Evolutionary conservation across 2,113 vertebrate species (phyloP).

Genomic region (Aleadryas rufinucha): DNA sequence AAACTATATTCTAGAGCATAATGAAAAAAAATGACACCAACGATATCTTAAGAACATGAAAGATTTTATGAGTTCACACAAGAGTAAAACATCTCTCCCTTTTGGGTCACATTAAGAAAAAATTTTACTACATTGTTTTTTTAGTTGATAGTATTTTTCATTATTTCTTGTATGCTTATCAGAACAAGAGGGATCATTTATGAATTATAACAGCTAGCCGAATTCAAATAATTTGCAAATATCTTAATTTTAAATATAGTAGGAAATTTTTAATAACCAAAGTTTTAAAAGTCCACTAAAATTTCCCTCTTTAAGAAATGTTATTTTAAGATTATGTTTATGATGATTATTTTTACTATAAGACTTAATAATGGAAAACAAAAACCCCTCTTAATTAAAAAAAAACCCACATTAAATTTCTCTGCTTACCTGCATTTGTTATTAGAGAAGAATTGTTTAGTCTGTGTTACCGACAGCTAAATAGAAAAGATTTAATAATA

Average conservation of each 20-base stretch:
- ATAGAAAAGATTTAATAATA: neutral
- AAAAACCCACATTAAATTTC: neutral
- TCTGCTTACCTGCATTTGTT: neutral
- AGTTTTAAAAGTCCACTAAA: neutral
- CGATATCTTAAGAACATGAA: neutral
- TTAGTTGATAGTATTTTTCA: neutral
- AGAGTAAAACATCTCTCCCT: neutral
- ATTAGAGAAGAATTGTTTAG: neutral
- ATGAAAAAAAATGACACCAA: neutral
- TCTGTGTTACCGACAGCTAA: neutral
- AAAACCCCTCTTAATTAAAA: fast-evolving
- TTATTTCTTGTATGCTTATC: neutral
- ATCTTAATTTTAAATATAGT: neutral
- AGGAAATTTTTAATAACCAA: neutral
- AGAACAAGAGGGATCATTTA: neutral
- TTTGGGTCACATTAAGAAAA: neutral
- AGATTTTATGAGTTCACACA: neutral
- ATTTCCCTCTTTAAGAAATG: neutral
- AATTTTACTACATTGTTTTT: neutral
- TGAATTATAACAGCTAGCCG: neutral
- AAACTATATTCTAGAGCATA: neutral
- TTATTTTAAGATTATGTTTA: neutral
- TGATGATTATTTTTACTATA: neutral
- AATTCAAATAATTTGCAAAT: neutral
- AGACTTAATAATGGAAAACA: neutral